phyloP scores from a whole-genome alignment of 2,113 vertebrate species.

The Elephantulus edwardii region DNA sequence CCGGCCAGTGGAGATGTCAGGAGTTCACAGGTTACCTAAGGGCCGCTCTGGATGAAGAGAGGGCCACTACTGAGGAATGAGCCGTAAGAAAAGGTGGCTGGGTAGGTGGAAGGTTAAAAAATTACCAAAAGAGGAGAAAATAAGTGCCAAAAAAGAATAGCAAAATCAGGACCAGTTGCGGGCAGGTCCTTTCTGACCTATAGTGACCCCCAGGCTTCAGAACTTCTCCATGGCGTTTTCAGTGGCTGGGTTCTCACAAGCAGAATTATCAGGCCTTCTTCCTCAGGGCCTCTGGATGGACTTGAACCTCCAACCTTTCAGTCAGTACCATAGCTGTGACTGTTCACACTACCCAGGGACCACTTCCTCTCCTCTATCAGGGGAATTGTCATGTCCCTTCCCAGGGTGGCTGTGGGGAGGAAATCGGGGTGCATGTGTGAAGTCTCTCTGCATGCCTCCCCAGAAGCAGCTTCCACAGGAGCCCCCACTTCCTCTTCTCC shows the following conservation, averaged over 20 bases:
- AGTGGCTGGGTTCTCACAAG: neutral
- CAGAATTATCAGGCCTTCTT: neutral
- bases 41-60: neutral
- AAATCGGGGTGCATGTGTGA: neutral
- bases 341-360: neutral
- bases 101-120: neutral
- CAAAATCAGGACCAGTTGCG: neutral
- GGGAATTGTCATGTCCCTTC: too few relatives aligned
- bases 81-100: too few relatives aligned
- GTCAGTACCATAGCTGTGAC: neutral
- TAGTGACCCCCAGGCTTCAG: neutral
- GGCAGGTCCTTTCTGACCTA: neutral
- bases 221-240: neutral
- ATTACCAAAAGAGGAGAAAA: too few relatives aligned
- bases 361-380: neutral
- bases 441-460: neutral
- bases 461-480: rapidly evolving
- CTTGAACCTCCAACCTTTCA: neutral
- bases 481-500: neutral
- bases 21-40: neutral
- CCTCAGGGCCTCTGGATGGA: neutral
- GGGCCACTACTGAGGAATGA: neutral
- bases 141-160: too few relatives aligned
- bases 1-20: neutral
- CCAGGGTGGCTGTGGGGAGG: neutral